These are phyloP conservation scores for Drosophila recens DNA, from an alignment of 2,888 invertebrate species.

Conservation along the genomic window DNA sequence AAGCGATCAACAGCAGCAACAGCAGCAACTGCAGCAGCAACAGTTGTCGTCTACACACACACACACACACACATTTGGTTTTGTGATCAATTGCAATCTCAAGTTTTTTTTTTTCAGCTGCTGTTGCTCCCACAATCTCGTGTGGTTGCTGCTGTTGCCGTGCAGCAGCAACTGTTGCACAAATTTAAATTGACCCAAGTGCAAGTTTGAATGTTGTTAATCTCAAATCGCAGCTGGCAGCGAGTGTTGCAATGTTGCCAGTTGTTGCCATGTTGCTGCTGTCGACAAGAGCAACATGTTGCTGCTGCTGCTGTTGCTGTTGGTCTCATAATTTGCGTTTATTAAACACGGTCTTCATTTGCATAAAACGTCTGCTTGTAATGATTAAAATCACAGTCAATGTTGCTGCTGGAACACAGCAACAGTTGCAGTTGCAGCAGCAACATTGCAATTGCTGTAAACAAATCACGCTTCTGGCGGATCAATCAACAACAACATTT, in stretches of 20 bases:
- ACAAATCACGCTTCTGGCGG: slow-evolving; percentile 75
- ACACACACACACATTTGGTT: slow-evolving; percentile 31
- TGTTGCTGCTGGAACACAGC: slow-evolving; percentile 40
- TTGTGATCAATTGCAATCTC: slow-evolving; percentile 79
- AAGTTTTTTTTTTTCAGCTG: slow-evolving; percentile 36
- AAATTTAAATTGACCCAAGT: slow-evolving; percentile 82
- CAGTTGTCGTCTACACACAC: slow-evolving; percentile 57
- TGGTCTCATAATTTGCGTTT: slow-evolving; percentile 76
- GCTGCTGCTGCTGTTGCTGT: slow-evolving; percentile 39
- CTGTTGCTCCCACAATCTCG: slow-evolving; percentile 74
- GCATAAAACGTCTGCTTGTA: slow-evolving; percentile 70
- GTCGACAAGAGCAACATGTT: slow-evolving; percentile 61
- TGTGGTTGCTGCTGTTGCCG: slow-evolving; percentile 52
- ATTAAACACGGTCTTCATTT: slow-evolving; percentile 75
- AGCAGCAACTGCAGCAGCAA: slow-evolving; percentile 38
- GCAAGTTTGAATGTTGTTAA: slow-evolving; percentile 79
- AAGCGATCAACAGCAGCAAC: slow-evolving; percentile 67
- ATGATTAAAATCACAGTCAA: slow-evolving; percentile 58
- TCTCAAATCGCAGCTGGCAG: slow-evolving; percentile 60
- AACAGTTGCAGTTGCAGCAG: slow-evolving; percentile 24
- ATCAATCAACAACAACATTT: slow-evolving; percentile 71
- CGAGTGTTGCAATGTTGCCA: slow-evolving; percentile 32
- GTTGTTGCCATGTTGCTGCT: slow-evolving; percentile 35
- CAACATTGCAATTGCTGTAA: slow-evolving; percentile 61
- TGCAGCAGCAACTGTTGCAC: slow-evolving; percentile 68